These are phyloP conservation scores for Nerophis lumbriciformis DNA, from an alignment of 2,113 vertebrate species.

Conservation along the genomic window DNA sequence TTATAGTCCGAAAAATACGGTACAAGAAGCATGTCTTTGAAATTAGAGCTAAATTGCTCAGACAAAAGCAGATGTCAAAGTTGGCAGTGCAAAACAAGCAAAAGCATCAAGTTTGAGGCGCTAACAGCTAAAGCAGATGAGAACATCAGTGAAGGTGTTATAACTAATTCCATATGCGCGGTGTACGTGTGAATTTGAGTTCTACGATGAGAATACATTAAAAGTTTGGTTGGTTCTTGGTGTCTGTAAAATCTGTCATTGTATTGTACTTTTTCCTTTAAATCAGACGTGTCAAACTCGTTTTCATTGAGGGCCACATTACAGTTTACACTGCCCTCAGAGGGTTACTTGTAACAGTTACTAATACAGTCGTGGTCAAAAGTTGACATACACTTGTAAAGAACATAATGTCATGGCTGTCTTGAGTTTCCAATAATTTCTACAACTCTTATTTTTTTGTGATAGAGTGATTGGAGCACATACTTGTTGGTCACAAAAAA, in stretches of 20 bases:
- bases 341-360: too few species aligned
- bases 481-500: too few species aligned
- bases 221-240: slow-evolving; percentile 13
- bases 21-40: slow-evolving; percentile 13
- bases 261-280: not conserved
- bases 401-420: too few species aligned
- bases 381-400: too few species aligned
- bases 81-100: slow-evolving; percentile 37
- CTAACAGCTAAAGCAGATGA: slow-evolving; percentile 36
- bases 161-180: slow-evolving; percentile 42
- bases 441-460: too few species aligned
- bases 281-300: too few species aligned
- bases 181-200: slow-evolving; percentile 21
- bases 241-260: not conserved
- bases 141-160: slow-evolving; percentile 35
- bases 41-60: slow-evolving; percentile 26
- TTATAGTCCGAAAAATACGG: too few species aligned
- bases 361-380: too few species aligned
- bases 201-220: slow-evolving; percentile 29
- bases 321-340: too few species aligned
- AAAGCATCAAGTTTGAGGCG: slow-evolving; percentile 37
- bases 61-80: slow-evolving; percentile 53
- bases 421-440: too few species aligned
- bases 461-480: too few species aligned
- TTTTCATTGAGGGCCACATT: too few species aligned